Percentiles rank a stretch among this genome's conserved stretches.
These are phyloP conservation scores for Platysternon megacephalum DNA, from an alignment of 2,113 vertebrate species.

Conservation along the genomic window DNA sequence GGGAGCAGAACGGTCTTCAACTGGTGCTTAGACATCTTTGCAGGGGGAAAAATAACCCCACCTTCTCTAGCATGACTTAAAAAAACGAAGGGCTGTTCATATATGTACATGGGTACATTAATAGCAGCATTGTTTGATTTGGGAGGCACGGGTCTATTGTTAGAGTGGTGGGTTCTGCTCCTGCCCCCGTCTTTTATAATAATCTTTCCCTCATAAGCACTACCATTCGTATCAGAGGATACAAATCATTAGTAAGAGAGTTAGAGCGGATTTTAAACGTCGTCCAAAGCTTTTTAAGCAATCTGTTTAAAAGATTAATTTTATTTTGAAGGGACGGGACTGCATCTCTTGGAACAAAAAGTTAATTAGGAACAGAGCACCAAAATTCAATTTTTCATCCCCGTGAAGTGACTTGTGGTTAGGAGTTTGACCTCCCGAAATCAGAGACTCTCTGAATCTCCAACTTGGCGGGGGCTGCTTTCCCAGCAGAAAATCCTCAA, in stretches of 20 bases:
- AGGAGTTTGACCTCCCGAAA: conserved; percentile 35
- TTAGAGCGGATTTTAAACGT: conserved; percentile 1
- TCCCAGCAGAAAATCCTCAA: neutral
- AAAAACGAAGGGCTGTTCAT: neutral
- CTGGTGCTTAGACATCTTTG: neutral
- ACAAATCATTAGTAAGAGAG: neutral
- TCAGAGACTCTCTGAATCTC: neutral
- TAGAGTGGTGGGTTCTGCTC: neutral
- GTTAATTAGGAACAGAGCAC: conserved; percentile 69
- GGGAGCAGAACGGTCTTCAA: neutral
- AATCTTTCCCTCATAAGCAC: conserved; percentile 19
- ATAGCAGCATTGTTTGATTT: neutral
- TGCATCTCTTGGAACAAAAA: conserved; percentile 41
- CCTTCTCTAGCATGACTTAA: neutral
- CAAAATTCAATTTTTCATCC: conserved; percentile 64
- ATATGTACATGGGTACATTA: neutral
- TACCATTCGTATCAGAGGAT: conserved; percentile 20
- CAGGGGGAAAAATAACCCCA: fast-evolving
- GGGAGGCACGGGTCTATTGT: neutral
- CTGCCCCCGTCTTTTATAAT: fast-evolving
- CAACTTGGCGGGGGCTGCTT: neutral
- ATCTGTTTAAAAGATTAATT: conserved; percentile 60
- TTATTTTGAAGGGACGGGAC: conserved; percentile 34
- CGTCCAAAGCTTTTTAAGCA: conserved; percentile 23
- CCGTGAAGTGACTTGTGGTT: neutral